Evolutionary conservation across 2,797 vertebrate species (phyloP).

Genomic region (Lerista edwardsae): DNA sequence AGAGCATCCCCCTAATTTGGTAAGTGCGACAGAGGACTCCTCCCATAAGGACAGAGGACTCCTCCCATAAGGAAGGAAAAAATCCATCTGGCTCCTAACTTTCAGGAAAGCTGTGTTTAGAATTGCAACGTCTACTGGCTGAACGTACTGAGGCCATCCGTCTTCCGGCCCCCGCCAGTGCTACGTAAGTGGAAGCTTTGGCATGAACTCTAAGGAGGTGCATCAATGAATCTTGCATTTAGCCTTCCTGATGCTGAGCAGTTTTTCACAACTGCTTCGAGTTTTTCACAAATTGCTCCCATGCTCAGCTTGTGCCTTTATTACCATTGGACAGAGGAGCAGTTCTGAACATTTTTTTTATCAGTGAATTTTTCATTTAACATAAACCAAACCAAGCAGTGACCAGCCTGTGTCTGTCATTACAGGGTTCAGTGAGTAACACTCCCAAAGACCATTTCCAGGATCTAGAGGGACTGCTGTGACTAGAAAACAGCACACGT

Average conservation of each 20-base stretch:
- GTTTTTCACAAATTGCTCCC: not conserved
- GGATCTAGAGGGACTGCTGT: no score
- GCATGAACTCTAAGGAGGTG: not conserved
- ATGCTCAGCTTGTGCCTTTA: not conserved
- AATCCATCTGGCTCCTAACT: not conserved
- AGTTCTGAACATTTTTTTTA: no score
- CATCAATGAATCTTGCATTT: not conserved
- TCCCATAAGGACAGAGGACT: not conserved
- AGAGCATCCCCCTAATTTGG: not conserved
- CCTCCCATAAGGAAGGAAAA: not conserved
- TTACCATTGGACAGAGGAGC: not conserved
- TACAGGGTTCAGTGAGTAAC: no score
- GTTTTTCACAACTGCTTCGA: not conserved
- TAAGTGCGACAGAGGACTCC: not conserved
- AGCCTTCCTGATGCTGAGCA: not conserved
- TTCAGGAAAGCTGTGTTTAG: not conserved
- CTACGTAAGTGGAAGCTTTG: not conserved
- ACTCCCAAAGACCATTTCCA: no score
- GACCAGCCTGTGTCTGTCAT: no score
- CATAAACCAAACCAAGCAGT: no score
- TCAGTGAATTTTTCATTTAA: no score
- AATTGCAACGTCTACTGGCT: not conserved
- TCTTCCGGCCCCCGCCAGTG: not conserved
- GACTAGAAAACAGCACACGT: no score
- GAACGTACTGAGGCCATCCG: not conserved